These are phyloP conservation scores for Crotalus viridis DNA, from an alignment of 2,113 vertebrate genomes.

Conservation along the genomic window DNA sequence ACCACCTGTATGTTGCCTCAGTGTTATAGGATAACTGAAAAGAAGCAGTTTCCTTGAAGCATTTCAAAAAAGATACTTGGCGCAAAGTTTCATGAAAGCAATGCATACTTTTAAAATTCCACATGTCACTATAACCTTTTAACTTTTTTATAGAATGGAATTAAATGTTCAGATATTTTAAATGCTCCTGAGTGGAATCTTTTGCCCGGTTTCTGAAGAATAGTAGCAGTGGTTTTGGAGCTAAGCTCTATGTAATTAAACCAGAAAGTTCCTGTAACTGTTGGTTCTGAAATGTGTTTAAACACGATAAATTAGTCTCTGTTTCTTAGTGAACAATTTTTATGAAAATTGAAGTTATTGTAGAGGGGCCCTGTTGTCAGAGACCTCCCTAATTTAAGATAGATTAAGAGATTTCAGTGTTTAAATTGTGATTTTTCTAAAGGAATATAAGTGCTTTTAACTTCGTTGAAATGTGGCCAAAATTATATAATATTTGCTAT, in stretches of 20 bases:
- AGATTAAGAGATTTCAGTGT: neutral
- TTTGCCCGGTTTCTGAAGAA: neutral
- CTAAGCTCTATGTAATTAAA: neutral
- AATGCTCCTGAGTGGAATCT: neutral
- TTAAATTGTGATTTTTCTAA: neutral
- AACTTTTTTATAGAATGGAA: neutral
- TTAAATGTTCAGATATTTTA: neutral
- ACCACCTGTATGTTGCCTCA: neutral
- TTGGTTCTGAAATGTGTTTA: neutral
- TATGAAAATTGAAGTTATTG: neutral
- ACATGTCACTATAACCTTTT: neutral
- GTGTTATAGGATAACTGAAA: neutral
- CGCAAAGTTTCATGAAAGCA: neutral
- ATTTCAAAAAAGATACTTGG: neutral
- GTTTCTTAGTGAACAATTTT: neutral
- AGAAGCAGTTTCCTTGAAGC: neutral
- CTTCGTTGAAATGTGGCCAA: neutral
- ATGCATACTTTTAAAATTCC: neutral
- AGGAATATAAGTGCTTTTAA: neutral
- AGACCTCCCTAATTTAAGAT: neutral
- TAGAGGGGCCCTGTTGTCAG: neutral
- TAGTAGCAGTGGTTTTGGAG: neutral
- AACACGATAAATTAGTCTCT: neutral
- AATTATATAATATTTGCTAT: neutral
- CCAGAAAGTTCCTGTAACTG: neutral